A percentile compares a stretch with the other conserved stretches of the same genome.
These are phyloP conservation scores for Dicentrarchus labrax DNA, from an alignment of 2,113 vertebrate genomes.

Conservation along the genomic window DNA sequence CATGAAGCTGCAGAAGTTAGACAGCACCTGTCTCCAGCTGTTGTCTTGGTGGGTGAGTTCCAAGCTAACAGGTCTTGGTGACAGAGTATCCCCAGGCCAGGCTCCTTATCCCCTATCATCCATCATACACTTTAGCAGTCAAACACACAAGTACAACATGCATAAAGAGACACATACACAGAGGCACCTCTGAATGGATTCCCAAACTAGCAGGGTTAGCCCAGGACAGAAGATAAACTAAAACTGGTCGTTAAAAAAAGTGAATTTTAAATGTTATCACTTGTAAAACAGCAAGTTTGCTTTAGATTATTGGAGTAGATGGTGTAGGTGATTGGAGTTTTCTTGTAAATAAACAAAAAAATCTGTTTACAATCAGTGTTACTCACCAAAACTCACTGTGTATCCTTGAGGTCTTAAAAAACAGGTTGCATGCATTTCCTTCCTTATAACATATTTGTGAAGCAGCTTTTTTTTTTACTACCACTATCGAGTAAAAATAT, in stretches of 20 bases:
- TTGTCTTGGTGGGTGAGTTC: slow-evolving; percentile 39
- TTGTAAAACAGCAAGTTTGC: not conserved
- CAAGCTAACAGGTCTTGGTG: slow-evolving; percentile 46
- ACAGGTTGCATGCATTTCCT: not conserved
- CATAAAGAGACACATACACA: slow-evolving; percentile 27
- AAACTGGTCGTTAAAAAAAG: not conserved
- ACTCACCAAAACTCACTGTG: not conserved
- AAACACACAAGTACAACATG: slow-evolving; percentile 29
- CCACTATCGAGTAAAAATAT: no score
- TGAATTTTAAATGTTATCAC: slow-evolving; percentile 2
- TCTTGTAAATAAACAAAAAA: not conserved
- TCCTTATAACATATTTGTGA: not conserved
- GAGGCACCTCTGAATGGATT: not conserved
- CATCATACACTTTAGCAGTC: slow-evolving; percentile 52
- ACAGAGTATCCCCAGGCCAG: slow-evolving; percentile 30
- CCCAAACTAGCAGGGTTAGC: not conserved
- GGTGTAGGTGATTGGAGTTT: not conserved
- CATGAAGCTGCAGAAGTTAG: not conserved
- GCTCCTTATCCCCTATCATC: slow-evolving; percentile 53
- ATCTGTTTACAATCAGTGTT: not conserved
- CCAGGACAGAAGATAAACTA: slow-evolving; percentile 8
- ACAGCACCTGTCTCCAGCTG: not conserved
- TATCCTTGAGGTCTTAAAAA: not conserved
- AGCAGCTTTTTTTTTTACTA: not conserved
- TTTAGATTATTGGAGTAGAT: not conserved